Conservation (phyloP, 1,140 invertebrate genomes). For the Archivesica marissinica region DNA sequence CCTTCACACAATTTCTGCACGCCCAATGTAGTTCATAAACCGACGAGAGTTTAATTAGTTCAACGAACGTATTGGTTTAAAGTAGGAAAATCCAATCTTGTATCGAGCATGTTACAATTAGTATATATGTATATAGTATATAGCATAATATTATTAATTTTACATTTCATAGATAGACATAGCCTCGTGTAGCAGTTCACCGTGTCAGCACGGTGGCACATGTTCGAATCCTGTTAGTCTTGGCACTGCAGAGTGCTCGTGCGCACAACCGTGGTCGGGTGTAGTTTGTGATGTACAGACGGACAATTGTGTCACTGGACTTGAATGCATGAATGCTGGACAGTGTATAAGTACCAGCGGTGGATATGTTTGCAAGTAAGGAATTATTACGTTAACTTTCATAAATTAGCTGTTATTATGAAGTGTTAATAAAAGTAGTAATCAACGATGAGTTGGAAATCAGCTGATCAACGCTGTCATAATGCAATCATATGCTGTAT, state of each 20-base stretch:
- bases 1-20: too few relatives aligned
- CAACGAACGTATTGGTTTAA: too few relatives aligned
- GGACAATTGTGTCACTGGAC: background rate
- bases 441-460: too few relatives aligned
- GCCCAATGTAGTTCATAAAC: too few relatives aligned
- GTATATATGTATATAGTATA: too few relatives aligned
- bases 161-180: background rate
- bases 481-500: too few relatives aligned
- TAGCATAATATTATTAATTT: background rate
- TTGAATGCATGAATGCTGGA: constrained; percentile 28
- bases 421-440: too few relatives aligned
- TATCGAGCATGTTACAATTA: too few relatives aligned
- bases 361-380: constrained; percentile 40
- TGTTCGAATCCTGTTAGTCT: background rate
- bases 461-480: too few relatives aligned
- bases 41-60: too few relatives aligned
- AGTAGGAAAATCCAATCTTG: too few relatives aligned
- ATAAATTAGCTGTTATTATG: too few relatives aligned
- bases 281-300: constrained; percentile 11
- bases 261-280: constrained; percentile 4
- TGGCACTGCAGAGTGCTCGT: background rate
- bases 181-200: background rate
- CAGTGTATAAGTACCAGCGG: constrained; percentile 42
- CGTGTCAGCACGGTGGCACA: constrained; percentile 38
- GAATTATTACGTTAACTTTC: background rate